Evolutionary conservation across 1,140 invertebrate genomes (phyloP).

Genomic region (Pseudomyrmex concolor): DNA sequence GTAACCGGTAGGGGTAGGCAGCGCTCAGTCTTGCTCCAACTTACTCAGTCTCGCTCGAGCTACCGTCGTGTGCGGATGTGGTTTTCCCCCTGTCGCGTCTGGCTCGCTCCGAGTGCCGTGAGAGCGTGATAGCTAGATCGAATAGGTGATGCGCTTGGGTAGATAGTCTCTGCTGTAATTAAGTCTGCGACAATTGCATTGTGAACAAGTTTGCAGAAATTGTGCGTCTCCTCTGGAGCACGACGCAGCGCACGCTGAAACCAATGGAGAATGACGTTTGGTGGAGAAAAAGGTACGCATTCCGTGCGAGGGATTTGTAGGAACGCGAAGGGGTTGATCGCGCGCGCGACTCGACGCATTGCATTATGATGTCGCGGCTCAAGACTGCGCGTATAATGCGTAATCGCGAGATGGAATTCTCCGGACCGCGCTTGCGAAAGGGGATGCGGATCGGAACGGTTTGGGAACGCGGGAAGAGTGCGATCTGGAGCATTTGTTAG

Average conservation of each 20-base stretch:
- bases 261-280: slow-evolving; percentile 77
- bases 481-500: background rate
- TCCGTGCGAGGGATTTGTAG: background rate
- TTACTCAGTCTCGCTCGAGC: slow-evolving; percentile 72
- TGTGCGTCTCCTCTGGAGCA: background rate
- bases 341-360: background rate
- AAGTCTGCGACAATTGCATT: background rate
- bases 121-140: slow-evolving; percentile 8
- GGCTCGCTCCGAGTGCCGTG: slow-evolving; percentile 8
- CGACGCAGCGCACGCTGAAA: slow-evolving; percentile 12
- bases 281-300: slow-evolving; percentile 71
- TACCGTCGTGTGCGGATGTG: slow-evolving; percentile 20
- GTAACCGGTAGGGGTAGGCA: slow-evolving; percentile 58
- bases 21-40: slow-evolving; percentile 70
- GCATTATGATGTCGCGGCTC: background rate
- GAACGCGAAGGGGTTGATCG: background rate
- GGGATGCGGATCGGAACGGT: background rate
- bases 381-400: slow-evolving; percentile 11
- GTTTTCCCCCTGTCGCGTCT: background rate
- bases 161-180: background rate
- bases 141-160: background rate
- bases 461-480: background rate
- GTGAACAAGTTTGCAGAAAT: slow-evolving; percentile 22
- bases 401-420: background rate
- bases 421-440: background rate